Percentiles rank a stretch among this genome's conserved stretches.
Conservation (phyloP, 1,140 invertebrate genomes). For the Plodia interpunctella region DNA sequence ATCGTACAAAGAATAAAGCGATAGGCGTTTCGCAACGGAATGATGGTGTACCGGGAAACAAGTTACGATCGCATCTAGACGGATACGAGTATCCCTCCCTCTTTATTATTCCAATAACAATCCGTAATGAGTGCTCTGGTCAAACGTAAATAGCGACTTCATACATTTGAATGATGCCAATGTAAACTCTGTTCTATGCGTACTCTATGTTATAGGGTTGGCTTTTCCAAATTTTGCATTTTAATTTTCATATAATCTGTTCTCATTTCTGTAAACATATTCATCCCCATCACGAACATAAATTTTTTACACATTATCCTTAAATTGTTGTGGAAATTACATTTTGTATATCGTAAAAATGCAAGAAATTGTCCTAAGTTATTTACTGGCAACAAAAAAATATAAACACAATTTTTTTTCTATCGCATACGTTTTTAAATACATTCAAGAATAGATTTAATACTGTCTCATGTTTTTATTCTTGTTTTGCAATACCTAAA, state of each 20-base stretch:
- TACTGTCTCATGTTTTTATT: no score
- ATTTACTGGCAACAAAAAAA: no score
- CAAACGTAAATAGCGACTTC: constrained; percentile 74
- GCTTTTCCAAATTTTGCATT: constrained; percentile 28
- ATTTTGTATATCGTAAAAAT: no score
- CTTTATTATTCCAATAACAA: constrained; percentile 77
- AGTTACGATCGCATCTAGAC: constrained; percentile 58
- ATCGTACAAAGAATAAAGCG: constrained; percentile 58
- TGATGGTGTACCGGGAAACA: constrained; percentile 55
- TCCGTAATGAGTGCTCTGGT: constrained; percentile 74
- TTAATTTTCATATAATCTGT: no score
- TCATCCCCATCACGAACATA: no score
- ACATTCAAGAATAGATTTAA: no score
- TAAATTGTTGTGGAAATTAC: no score
- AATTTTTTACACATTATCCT: no score
- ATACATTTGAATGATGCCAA: constrained; percentile 73
- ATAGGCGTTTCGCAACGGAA: constrained; percentile 64
- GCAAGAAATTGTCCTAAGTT: no score
- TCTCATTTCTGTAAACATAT: constrained; percentile 1
- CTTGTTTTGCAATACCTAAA: no score
- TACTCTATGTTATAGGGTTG: constrained; percentile 57
- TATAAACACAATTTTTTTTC: no score
- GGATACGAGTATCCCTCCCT: constrained; percentile 55
- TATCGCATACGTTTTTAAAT: no score
- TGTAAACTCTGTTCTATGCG: constrained; percentile 65